phyloP scores from a whole-genome alignment of 2,888 invertebrate species.

The Phortica okadai region DNA sequence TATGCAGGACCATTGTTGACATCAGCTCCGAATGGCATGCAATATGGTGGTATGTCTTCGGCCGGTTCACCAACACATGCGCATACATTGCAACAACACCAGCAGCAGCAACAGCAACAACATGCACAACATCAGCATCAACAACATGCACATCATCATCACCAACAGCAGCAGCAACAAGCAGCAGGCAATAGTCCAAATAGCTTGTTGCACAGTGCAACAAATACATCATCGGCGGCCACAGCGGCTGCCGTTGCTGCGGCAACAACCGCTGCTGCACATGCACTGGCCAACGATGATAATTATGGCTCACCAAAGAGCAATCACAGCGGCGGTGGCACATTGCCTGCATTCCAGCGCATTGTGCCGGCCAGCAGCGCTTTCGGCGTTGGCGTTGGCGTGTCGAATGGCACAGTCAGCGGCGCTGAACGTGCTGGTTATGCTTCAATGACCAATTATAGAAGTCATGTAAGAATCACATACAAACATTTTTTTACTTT shows the following conservation, averaged over 20 bases:
- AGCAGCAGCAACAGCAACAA: slow-evolving; percentile 51
- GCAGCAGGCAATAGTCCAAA: slow-evolving; percentile 59
- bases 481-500: background rate
- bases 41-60: slow-evolving; percentile 66
- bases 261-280: slow-evolving; percentile 46
- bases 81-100: slow-evolving; percentile 55
- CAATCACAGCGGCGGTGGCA: slow-evolving; percentile 64
- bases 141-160: slow-evolving; percentile 53
- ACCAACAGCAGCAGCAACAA: slow-evolving; percentile 59
- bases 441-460: slow-evolving; percentile 71
- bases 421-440: slow-evolving; percentile 64
- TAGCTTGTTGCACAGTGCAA: slow-evolving; percentile 51
- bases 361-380: slow-evolving; percentile 57
- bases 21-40: slow-evolving; percentile 72
- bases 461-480: slow-evolving; percentile 68
- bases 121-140: slow-evolving; percentile 54
- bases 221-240: slow-evolving; percentile 53
- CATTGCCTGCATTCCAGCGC: slow-evolving; percentile 74
- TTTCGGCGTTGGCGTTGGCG: slow-evolving; percentile 46
- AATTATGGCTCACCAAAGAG: slow-evolving; percentile 74
- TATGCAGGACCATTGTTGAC: slow-evolving; percentile 73
- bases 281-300: slow-evolving; percentile 59
- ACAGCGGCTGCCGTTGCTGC: slow-evolving; percentile 48
- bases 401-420: slow-evolving; percentile 58
- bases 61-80: slow-evolving; percentile 57